These are phyloP conservation scores for Panthera leo DNA, from an alignment of 2,113 vertebrate genomes.

Conservation along the genomic window DNA sequence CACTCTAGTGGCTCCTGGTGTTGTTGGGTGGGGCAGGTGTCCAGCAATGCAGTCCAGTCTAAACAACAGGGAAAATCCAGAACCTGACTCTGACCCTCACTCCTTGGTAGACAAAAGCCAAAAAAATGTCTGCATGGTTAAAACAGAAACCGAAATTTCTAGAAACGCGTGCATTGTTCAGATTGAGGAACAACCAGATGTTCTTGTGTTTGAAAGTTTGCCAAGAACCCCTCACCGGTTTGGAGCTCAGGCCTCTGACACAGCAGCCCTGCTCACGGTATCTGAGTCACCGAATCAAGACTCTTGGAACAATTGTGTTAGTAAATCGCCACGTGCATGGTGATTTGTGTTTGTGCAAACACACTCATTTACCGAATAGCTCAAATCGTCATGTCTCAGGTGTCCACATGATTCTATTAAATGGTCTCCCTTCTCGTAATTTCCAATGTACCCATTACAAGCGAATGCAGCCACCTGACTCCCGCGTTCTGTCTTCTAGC, in stretches of 20 bases:
- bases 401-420: neutral
- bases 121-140: neutral
- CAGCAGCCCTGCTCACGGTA: neutral
- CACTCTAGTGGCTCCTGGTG: neutral
- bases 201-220: neutral
- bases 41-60: neutral
- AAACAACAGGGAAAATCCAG: neutral
- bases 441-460: neutral
- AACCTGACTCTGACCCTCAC: neutral
- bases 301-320: neutral
- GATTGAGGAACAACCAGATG: neutral
- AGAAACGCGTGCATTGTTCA: neutral
- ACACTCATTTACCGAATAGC: neutral
- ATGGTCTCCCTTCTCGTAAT: neutral
- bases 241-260: neutral
- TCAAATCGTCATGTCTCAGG: neutral
- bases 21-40: neutral
- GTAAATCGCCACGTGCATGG: rapidly evolving
- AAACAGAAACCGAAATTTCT: neutral
- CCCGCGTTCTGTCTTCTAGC: neutral
- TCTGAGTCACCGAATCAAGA: neutral
- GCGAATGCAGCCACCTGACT: neutral
- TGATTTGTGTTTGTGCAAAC: neutral
- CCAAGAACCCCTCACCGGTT: neutral
- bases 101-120: neutral